Conservation (phyloP, 2,113 vertebrate genomes). For the Ophiodon elongatus region DNA sequence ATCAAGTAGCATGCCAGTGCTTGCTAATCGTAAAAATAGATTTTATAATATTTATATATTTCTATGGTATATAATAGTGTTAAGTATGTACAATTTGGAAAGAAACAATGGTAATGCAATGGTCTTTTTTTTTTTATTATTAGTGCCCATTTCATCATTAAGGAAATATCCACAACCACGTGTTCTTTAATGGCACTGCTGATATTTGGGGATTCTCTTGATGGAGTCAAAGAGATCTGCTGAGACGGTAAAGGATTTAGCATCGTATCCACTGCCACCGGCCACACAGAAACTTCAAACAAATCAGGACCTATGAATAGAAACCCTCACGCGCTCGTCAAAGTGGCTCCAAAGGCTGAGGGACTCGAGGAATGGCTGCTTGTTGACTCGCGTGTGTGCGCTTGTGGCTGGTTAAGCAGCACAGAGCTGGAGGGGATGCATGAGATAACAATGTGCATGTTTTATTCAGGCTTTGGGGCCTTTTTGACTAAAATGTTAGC, state of each 20-base stretch:
- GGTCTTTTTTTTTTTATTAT: constrained; percentile 55
- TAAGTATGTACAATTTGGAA: constrained; percentile 75
- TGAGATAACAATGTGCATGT: neutral
- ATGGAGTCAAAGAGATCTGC: constrained; percentile 54
- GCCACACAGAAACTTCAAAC: neutral
- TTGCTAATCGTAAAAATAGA: constrained; percentile 67
- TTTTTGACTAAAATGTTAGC: neutral
- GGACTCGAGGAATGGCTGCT: constrained; percentile 5
- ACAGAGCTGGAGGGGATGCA: neutral
- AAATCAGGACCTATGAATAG: constrained; percentile 11
- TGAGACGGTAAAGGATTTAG: constrained; percentile 48
- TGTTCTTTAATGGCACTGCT: constrained; percentile 47
- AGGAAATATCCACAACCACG: constrained; percentile 32
- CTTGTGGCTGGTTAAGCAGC: neutral
- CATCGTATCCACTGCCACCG: constrained; percentile 22
- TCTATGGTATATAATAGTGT: constrained; percentile 82
- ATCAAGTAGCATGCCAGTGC: constrained; percentile 77
- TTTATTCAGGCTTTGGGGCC: constrained; percentile 30
- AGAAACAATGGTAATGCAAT: constrained; percentile 46
- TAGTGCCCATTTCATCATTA: constrained; percentile 42
- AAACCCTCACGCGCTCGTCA: neutral
- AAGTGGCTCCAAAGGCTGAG: constrained; percentile 31
- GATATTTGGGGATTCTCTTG: constrained; percentile 26
- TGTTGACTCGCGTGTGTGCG: neutral
- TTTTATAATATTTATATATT: constrained; percentile 87